Evolutionary conservation across 2,113 vertebrate species (phyloP), one percentile per base, ranked within the genome.

Genomic region (Clupea harengus): DNA sequence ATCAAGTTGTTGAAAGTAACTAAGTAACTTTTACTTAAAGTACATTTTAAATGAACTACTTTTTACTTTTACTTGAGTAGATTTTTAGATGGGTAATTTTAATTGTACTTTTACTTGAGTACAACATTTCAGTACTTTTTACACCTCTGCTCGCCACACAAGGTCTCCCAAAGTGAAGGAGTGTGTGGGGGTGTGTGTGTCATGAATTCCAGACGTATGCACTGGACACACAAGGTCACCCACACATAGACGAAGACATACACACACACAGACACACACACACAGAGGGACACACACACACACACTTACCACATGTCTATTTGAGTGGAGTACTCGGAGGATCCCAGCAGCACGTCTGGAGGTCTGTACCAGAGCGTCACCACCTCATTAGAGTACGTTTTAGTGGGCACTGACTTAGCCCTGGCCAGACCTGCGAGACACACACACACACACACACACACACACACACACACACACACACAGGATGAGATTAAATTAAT

Each of bases 311-410:
- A 99, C 98, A 99, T 99, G 91, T 99, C 98, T 45, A 99, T 99
- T 91, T 99, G 98, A 81, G 98, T 99, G 10, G 98, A 99, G 90
- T 99, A 99, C 91, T 99, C 97, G 0, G 98, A 99, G 86, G 98
- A 99, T 60, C 98, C 98, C 0, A 99, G 96, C 1, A 99, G 96
- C 64, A 99, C 98, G 84, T 99, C 98, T 45, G 98, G 97, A 39
- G 98, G 98, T 87, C 98, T 96, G 92, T 99, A 99, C 98, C 98
- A 99, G 52, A 99, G 94, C 1, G 98, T 99, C 90, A 99, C 98
- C 86, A 99, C 98, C 93, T 99, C 98, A 90, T 99, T 99, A 83
- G 98, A 99, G 84, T 99, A 99, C 8, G 98, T 99, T 94, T 99
- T 99, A 0, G 98, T 99, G 44, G 98, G 98, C 89, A 99, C 98